Evolutionary conservation across 2,797 vertebrate species (phyloP).

Genomic region (Momotus momota): DNA sequence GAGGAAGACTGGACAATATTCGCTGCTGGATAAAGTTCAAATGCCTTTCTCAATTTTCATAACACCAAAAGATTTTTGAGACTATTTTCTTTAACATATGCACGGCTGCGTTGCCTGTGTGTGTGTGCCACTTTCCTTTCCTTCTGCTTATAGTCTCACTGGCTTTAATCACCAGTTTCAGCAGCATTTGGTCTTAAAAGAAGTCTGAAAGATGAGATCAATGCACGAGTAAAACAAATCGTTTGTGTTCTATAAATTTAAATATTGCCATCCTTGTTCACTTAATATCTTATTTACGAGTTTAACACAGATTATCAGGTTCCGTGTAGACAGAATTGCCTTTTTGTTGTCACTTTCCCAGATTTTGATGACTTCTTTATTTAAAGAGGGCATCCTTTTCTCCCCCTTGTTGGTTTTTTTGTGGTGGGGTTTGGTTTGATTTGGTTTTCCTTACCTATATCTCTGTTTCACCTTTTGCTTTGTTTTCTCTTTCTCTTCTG

Average conservation of each 20-base stretch:
- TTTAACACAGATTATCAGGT: background rate
- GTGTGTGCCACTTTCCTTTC: background rate
- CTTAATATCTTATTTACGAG: background rate
- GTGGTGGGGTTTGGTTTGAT: background rate
- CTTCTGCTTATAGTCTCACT: background rate
- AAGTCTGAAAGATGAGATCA: background rate
- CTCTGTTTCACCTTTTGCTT: background rate
- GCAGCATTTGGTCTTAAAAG: background rate
- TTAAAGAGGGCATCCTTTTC: background rate
- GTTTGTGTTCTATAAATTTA: background rate
- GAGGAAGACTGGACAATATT: background rate
- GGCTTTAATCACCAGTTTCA: background rate
- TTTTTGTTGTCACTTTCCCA: background rate
- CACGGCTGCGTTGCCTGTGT: fast-evolving
- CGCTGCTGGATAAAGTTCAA: background rate
- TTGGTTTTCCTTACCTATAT: background rate
- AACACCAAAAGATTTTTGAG: background rate
- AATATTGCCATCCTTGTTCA: background rate
- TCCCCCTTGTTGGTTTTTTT: background rate
- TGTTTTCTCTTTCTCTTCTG: background rate
- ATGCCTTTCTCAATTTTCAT: background rate
- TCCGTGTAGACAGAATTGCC: background rate
- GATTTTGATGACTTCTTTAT: background rate
- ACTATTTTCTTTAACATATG: background rate
- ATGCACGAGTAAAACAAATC: background rate